Evolutionary conservation across 2,888 invertebrate genomes (phyloP), one percentile per base, ranked within the genome.

Genomic region (Sicus ferrugineus): DNA sequence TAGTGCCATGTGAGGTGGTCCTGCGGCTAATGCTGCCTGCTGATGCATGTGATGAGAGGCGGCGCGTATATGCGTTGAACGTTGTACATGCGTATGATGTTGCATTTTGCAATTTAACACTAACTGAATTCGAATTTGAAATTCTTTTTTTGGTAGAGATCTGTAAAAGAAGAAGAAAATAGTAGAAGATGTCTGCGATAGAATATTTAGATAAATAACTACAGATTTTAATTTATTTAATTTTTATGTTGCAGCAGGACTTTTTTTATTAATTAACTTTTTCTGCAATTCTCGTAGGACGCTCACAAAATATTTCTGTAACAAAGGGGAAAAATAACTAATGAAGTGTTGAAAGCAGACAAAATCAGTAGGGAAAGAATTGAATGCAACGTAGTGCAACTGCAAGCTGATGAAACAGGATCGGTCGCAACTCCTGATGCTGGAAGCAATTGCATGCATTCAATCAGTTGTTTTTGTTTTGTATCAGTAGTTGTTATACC

Each of bases 1-100:
- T 28, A 67, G 48, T 11, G 58, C 19, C 16, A 67, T 58, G 21
- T 46, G 67, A 14, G 31, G 58, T 16, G 59, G 46, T n/a, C 46
- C 31, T 26, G 54, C 52, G 4, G 38, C 54, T 26, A 30, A n/a
- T 28, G 46, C 23, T 38, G 68, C 23, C 38, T 62, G 62, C 16
- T 54, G 67, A 58, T 62, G 67, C 70, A 72, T 72, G 30, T 70
- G 70, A 54, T 70, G 72, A 42, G 38, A 16, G 23, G 54, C 26
- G 23, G 54, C 67, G 31, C 64, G 70, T 69, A 72, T 67, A 34
- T 72, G 72, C n/a, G 67, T 65, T 38, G 69, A 48, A 4, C 69
- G 70, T 46, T 68, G 59, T 30, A 67, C 58, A 67, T 72, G 72
- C 48, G 72, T 38, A 62, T 72, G 70, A 66, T 72, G 72, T 48